phyloP scores from a whole-genome alignment of 2,888 invertebrate genomes.

The Xiphydria camelus region DNA sequence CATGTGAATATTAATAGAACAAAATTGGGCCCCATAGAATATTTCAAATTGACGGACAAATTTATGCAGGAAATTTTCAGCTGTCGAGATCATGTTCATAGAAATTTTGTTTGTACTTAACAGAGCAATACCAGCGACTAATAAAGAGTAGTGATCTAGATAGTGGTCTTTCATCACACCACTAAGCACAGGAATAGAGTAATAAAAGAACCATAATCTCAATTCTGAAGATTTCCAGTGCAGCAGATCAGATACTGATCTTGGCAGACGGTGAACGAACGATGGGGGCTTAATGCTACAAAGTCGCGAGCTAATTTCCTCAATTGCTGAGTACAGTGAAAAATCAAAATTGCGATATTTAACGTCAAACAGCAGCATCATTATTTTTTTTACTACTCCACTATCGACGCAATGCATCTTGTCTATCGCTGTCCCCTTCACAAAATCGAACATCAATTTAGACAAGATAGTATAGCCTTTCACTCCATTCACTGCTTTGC shows the following conservation, averaged over 20 bases:
- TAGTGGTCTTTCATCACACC: slow-evolving; percentile 14
- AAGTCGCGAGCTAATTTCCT: slow-evolving; percentile 14
- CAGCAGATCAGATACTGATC: slow-evolving; percentile 12
- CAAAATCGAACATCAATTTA: slow-evolving; percentile 9
- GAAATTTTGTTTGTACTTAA: slow-evolving; percentile 13
- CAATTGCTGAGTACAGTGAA: slow-evolving; percentile 15
- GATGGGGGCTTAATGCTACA: slow-evolving; percentile 20
- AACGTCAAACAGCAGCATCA: slow-evolving; percentile 16
- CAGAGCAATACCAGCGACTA: slow-evolving; percentile 12
- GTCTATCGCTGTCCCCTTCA: slow-evolving; percentile 20
- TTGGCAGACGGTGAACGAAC: slow-evolving; percentile 23
- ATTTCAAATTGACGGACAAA: slow-evolving; percentile 17
- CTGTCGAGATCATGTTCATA: slow-evolving; percentile 4
- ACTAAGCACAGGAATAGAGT: slow-evolving; percentile 18
- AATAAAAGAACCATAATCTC: slow-evolving; percentile 22
- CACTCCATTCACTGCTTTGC: slow-evolving; percentile 15
- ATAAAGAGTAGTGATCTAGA: slow-evolving; percentile 16
- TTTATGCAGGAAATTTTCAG: slow-evolving; percentile 9
- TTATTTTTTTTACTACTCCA: slow-evolving; percentile 18
- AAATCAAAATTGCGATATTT: slow-evolving; percentile 9
- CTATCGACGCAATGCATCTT: slow-evolving; percentile 25
- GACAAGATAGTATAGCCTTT: slow-evolving; percentile 15
- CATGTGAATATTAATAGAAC: slow-evolving; percentile 17
- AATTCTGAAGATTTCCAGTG: slow-evolving; percentile 28
- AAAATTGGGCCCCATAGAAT: slow-evolving; percentile 13